These are phyloP conservation scores for Squalus acanthias DNA, from an alignment of 2,797 vertebrate species.

Conservation along the genomic window DNA sequence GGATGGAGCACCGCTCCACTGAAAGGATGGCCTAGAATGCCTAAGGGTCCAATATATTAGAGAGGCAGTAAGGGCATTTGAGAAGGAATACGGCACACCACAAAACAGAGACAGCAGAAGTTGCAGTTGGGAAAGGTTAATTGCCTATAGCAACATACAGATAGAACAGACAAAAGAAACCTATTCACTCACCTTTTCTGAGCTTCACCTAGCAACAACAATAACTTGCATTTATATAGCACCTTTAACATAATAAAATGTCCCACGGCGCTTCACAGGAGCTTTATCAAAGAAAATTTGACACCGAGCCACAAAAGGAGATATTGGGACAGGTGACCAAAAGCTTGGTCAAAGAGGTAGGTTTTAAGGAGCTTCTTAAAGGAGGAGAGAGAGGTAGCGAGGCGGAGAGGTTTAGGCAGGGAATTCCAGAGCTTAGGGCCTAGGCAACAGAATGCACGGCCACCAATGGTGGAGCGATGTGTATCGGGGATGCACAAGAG, in stretches of 20 bases:
- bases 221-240: too few species aligned
- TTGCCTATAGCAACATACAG: not conserved
- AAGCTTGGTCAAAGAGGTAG: too few species aligned
- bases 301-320: too few species aligned
- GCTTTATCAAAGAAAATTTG: too few species aligned
- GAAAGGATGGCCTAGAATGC: not conserved
- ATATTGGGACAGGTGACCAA: too few species aligned
- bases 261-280: too few species aligned
- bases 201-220: not conserved
- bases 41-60: not conserved
- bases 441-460: not conserved
- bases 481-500: not conserved
- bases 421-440: not conserved
- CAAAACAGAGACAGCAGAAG: not conserved
- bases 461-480: not conserved
- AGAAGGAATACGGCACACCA: not conserved
- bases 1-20: not conserved
- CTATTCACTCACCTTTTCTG: not conserved
- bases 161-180: not conserved
- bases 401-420: not conserved
- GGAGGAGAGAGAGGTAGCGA: not conserved
- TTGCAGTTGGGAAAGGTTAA: not conserved
- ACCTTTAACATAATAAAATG: too few species aligned
- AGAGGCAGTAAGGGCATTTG: not conserved
- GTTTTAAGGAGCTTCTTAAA: too few species aligned